Percentiles rank a stretch among this genome's conserved stretches.
These are phyloP conservation scores for Triplophysa bombifrons DNA, from an alignment of 2,797 vertebrate genomes.

Conservation along the genomic window DNA sequence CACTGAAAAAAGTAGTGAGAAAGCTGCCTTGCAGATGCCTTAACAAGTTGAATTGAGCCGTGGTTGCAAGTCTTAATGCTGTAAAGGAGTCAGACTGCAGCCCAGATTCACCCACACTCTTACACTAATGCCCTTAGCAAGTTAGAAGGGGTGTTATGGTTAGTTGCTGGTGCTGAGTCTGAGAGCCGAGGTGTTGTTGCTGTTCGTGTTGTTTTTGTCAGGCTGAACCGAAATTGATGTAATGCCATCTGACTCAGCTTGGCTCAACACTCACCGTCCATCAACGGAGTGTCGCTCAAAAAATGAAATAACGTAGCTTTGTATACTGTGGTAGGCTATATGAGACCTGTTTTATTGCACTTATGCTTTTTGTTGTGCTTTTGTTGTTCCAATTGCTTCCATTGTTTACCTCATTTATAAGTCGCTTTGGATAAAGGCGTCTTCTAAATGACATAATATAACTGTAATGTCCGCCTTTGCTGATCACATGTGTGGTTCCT, in stretches of 20 bases:
- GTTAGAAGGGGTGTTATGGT: conserved; percentile 8
- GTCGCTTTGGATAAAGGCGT: too few relatives aligned
- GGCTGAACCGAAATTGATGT: conserved; percentile 44
- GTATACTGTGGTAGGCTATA: too few relatives aligned
- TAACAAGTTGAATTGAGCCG: conserved; percentile 17
- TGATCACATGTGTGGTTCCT: conserved; percentile 75
- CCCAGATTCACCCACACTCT: conserved; percentile 12
- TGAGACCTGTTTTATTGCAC: too few relatives aligned
- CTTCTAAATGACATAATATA: too few relatives aligned
- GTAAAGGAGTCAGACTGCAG: conserved; percentile 12
- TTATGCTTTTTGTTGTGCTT: too few relatives aligned
- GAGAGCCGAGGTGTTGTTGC: conserved; percentile 37
- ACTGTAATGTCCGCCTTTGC: conserved; percentile 60
- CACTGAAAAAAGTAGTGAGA: conserved; percentile 13
- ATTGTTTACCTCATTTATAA: too few relatives aligned
- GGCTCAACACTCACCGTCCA: conserved; percentile 38
- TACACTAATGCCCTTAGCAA: conserved; percentile 30
- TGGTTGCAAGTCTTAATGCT: conserved; percentile 18
- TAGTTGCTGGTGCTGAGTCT: conserved; percentile 30
- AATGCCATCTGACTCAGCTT: conserved; percentile 53
- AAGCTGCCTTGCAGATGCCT: conserved; percentile 16
- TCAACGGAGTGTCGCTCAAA: not conserved
- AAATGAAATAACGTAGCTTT: too few relatives aligned
- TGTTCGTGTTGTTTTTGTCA: conserved; percentile 40
- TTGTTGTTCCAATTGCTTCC: too few relatives aligned